These are phyloP conservation scores for Eristalis tenax DNA, from an alignment of 2,888 invertebrate species.

Conservation along the genomic window DNA sequence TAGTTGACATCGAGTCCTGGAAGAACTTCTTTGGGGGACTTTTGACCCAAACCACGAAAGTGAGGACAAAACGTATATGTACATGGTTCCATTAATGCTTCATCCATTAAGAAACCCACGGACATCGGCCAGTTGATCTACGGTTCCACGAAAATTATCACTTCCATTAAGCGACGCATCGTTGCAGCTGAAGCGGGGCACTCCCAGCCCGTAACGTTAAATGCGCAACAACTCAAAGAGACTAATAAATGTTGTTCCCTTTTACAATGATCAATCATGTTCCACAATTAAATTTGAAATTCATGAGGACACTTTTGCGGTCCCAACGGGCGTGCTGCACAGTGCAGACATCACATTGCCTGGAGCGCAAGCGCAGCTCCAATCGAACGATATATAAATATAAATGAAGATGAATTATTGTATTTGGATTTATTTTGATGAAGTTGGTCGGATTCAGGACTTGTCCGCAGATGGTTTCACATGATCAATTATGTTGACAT, in stretches of 20 bases:
- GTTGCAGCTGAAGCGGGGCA: background rate
- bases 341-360: background rate
- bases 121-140: no score
- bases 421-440: slow-evolving; percentile 3
- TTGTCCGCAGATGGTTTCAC: slow-evolving; percentile 31
- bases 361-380: background rate
- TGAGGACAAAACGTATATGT: no score
- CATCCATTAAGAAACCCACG: no score
- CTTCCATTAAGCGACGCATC: background rate
- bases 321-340: background rate
- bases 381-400: slow-evolving; percentile 3
- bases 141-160: background rate
- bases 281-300: slow-evolving; percentile 21
- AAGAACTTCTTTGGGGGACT: no score
- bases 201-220: background rate
- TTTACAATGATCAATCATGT: slow-evolving; percentile 4
- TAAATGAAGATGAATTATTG: slow-evolving; percentile 14
- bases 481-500: slow-evolving; percentile 27
- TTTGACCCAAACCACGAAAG: no score
- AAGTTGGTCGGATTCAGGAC: slow-evolving; percentile 9
- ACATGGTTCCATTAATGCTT: no score
- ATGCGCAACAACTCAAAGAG: slow-evolving; percentile 19
- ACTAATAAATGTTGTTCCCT: slow-evolving; percentile 7
- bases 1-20: no score
- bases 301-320: slow-evolving; percentile 14